Conservation (phyloP, 2,888 invertebrate species). For the Clunio marinus region DNA sequence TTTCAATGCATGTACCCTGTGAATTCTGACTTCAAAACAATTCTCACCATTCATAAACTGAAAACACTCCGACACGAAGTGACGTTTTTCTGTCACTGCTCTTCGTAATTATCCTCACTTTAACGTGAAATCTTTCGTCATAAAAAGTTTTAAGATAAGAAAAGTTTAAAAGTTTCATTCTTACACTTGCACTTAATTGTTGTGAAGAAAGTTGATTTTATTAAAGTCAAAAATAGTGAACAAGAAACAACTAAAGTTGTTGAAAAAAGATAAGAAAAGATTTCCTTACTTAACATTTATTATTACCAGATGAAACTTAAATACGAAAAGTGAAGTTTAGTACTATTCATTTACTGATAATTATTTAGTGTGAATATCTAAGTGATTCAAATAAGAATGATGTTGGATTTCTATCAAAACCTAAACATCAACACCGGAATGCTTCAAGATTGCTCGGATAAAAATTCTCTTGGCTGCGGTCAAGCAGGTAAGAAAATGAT, state of each 20-base stretch:
- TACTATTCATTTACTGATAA: too few species aligned
- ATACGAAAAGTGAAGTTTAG: too few species aligned
- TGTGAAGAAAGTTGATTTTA: background rate
- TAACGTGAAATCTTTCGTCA: background rate
- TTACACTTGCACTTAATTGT: background rate
- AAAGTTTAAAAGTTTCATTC: constrained; percentile 24
- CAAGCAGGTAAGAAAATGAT: constrained; percentile 57
- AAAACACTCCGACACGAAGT: constrained; percentile 1
- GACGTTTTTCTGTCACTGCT: constrained; percentile 28
- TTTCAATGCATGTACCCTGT: constrained; percentile 18
- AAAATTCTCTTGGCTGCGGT: constrained; percentile 59
- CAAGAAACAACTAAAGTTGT: background rate
- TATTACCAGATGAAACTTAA: too few species aligned
- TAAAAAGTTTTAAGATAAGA: background rate
- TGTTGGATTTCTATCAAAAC: constrained; percentile 69
- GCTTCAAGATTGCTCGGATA: constrained; percentile 52
- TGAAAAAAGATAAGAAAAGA: background rate
- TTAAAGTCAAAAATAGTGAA: constrained; percentile 5
- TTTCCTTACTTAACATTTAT: too few species aligned
- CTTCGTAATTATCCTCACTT: background rate
- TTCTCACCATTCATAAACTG: constrained; percentile 32
- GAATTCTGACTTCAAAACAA: background rate
- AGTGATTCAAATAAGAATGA: too few species aligned
- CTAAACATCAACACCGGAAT: constrained; percentile 55
- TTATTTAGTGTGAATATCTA: too few species aligned